Conservation (phyloP, 2,888 invertebrate species). For the Eubasilissa splendida region DNA sequence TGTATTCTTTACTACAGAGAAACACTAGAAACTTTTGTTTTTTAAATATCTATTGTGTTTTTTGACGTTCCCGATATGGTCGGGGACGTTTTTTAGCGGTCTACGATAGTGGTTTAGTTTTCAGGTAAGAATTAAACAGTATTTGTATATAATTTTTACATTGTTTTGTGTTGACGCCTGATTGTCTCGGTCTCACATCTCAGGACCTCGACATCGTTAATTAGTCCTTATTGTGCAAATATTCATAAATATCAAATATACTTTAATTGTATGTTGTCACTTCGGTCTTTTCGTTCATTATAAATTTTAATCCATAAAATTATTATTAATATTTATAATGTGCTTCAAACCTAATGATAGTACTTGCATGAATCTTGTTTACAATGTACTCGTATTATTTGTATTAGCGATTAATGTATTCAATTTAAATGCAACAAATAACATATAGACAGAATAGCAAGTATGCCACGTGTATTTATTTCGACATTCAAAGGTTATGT, state of each 20-base stretch:
- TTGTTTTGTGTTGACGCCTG: conserved; percentile 27
- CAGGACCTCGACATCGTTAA: conserved; percentile 10
- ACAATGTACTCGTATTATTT: too few relatives aligned
- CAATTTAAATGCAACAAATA: too few relatives aligned
- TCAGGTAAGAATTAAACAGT: conserved; percentile 47
- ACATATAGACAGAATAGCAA: too few relatives aligned
- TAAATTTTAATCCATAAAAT: too few relatives aligned
- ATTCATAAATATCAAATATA: background rate
- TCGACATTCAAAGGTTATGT: too few relatives aligned
- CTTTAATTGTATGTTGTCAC: too few relatives aligned
- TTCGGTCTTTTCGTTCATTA: too few relatives aligned
- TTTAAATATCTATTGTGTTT: conserved; percentile 27
- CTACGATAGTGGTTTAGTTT: conserved; percentile 46
- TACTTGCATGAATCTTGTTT: too few relatives aligned
- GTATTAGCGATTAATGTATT: too few relatives aligned
- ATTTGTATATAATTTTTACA: conserved; percentile 13
- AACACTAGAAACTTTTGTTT: conserved; percentile 26
- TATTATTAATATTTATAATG: too few relatives aligned
- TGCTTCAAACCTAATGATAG: too few relatives aligned
- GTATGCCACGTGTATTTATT: too few relatives aligned
- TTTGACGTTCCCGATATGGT: conserved; percentile 55
- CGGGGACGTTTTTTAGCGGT: conserved; percentile 58
- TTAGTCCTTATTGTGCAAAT: conserved; percentile 18
- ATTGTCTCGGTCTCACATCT: conserved; percentile 11
- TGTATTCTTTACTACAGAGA: background rate